Base-by-base conservation (phyloP, 2,888 invertebrate species). In the Melanophora roralis region DNA sequence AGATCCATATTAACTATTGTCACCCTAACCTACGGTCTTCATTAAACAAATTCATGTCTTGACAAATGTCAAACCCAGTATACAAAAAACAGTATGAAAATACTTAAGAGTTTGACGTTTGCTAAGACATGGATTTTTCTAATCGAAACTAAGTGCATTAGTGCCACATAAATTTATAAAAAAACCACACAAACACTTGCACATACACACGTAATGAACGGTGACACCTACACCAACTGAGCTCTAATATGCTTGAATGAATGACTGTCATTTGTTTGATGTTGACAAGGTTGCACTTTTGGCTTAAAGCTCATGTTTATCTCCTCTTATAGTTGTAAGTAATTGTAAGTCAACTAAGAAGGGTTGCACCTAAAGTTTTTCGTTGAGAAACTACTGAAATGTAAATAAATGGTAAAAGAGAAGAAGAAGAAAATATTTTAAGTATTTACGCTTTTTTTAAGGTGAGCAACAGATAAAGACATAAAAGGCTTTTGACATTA, bases 191-290 rank as follows among this genome's bases (percentile, higher is more conserved):
- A 53, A 8, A 36, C 27, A 16, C 9, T 19, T n/a, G 23, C 51
- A 51, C 60, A 27, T 23, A 65, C 16, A 40, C 38, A 40, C 9
- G 55, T n/a, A 43, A 36, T 64, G 57, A 62, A 11, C 49, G 69
- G 57, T 72, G 72, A 78, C 47, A 60, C 40, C 34, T 76, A 34
- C 53, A 78, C 60, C 60, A 72, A 21, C 16, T 38, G 59, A 49
- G 62, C 32, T 60, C 51, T 55, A 14, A 74, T 59, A 69, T 64
- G 74, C 64, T 32, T 57, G 40, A 49, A 69, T 65, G 65, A 79
- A 79, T 79, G 69, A 75, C 53, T 79, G 79, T 60, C 69, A 79
- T 75, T 74, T 62, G 64, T 43, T 49, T 60, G 74, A 59, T 67
- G 79, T 78, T 74, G 65, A 69, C 53, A 51, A 55, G 47, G 59